Conservation (phyloP, 1,140 invertebrate species). For the Tetramorium simillimum region DNA sequence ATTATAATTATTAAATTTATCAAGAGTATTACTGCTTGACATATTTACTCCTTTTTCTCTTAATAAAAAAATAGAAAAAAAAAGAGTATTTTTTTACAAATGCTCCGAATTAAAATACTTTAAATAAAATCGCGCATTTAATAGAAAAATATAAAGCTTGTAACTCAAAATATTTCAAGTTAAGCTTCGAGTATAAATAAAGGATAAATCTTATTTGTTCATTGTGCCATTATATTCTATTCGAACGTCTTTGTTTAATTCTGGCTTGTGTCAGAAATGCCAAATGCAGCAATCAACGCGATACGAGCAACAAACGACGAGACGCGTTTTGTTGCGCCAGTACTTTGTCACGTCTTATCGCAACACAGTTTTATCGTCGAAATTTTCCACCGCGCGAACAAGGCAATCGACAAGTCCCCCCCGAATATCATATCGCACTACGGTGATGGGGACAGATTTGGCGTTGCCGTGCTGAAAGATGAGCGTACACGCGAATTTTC, state of each 20-base stretch:
- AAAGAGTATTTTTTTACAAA: not conserved
- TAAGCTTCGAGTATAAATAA: no score
- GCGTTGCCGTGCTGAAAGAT: not conserved
- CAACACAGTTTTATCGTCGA: constrained; percentile 65
- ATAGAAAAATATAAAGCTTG: not conserved
- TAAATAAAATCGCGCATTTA: not conserved
- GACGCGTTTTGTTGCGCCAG: not conserved
- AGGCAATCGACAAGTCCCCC: not conserved
- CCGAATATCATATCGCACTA: not conserved
- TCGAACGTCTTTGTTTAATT: not conserved
- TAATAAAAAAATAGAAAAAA: not conserved
- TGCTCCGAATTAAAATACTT: not conserved
- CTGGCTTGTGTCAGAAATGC: not conserved
- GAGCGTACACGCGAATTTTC: not conserved
- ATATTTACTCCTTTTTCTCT: not conserved
- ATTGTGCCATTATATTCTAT: not conserved
- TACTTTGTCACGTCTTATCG: constrained; percentile 60
- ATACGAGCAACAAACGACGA: constrained; percentile 7
- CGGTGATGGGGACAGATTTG: not conserved
- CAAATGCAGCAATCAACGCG: not conserved
- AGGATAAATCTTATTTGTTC: not conserved
- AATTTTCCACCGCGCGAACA: constrained; percentile 67
- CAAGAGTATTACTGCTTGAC: not conserved
- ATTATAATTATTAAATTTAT: not conserved
- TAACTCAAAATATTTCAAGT: not conserved